Conservation (phyloP, 1,140 invertebrate genomes). For the Trichomalopsis sarcophagae region DNA sequence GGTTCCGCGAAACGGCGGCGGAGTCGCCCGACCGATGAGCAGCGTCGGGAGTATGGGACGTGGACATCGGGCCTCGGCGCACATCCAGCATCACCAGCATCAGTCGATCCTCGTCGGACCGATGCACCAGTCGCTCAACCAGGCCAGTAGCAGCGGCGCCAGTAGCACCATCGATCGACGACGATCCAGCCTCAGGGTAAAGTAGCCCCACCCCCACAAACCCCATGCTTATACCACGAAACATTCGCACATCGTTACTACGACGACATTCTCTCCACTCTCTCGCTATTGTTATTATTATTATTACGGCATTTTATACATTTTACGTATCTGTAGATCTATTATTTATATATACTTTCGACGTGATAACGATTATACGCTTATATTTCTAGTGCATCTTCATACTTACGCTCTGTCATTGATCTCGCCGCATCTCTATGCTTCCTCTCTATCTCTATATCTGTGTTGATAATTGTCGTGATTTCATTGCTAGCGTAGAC, state of each 20-base stretch:
- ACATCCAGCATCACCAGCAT: constrained; percentile 58
- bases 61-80: constrained; percentile 62
- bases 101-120: background rate
- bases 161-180: constrained; percentile 68
- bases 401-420: background rate
- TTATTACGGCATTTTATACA: too few species aligned
- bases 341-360: too few species aligned
- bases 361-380: too few species aligned
- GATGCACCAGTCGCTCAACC: background rate
- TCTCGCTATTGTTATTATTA: background rate
- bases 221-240: background rate
- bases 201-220: constrained; percentile 51
- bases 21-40: constrained; percentile 68
- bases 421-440: too few species aligned
- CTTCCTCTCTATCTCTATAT: too few species aligned
- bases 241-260: background rate
- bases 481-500: too few species aligned
- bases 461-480: too few species aligned
- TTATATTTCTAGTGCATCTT: too few species aligned
- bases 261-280: background rate
- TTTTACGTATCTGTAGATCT: too few species aligned
- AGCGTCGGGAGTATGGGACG: constrained; percentile 69
- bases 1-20: constrained; percentile 69
- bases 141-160: background rate
- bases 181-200: constrained; percentile 73